Percentiles rank a stretch among this genome's conserved stretches.
phyloP scores from a whole-genome alignment of 2,113 vertebrate genomes.

The Hyperopisus bebe region DNA sequence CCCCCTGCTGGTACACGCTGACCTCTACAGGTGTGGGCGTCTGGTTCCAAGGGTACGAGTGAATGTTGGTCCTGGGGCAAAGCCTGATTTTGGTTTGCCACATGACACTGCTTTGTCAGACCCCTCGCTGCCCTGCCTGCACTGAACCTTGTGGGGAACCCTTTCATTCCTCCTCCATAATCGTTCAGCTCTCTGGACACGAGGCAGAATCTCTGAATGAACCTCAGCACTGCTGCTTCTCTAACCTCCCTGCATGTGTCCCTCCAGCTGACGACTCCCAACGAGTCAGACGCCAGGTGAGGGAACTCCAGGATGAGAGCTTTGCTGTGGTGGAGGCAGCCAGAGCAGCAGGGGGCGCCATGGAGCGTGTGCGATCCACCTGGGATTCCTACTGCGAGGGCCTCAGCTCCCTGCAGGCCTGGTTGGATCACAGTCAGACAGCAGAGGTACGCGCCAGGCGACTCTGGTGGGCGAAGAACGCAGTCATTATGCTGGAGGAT shows the following conservation, averaged over 20 bases:
- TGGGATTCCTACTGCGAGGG: conserved; percentile 64
- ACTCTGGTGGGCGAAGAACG: background rate
- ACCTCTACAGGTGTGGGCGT: background rate
- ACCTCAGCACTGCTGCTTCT: background rate
- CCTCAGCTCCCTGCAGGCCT: conserved; percentile 50
- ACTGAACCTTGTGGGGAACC: background rate
- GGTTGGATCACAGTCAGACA: conserved; percentile 45
- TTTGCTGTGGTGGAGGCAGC: conserved; percentile 44
- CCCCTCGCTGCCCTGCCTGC: background rate
- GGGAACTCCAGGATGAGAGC: conserved; percentile 48
- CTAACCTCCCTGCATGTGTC: conserved; percentile 12
- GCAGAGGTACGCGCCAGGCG: conserved; percentile 22
- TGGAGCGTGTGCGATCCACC: conserved; percentile 55
- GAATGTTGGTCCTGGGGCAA: background rate
- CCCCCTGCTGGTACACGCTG: background rate
- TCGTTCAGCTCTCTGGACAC: background rate
- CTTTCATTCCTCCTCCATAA: background rate
- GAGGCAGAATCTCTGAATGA: background rate
- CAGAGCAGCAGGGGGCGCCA: conserved; percentile 39
- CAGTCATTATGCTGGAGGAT: background rate
- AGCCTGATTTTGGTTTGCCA: background rate
- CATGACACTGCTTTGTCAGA: background rate
- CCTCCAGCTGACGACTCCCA: conserved; percentile 56
- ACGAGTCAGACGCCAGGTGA: conserved; percentile 47
- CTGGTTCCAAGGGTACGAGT: background rate